phyloP scores from a whole-genome alignment of 2,888 invertebrate species.

The Vesta saturnalis region DNA sequence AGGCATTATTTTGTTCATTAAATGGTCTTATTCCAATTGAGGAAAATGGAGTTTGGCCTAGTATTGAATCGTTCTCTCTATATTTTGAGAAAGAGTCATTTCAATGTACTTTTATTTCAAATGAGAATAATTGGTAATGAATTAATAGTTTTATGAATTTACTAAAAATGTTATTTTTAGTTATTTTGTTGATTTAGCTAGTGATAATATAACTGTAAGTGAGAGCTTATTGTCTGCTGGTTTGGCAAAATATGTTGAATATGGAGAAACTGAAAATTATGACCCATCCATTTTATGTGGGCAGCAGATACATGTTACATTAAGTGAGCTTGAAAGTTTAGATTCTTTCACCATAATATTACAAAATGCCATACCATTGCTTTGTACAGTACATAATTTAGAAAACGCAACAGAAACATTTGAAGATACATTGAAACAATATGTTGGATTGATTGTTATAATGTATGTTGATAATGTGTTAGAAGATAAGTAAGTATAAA shows the following conservation, averaged over 20 bases:
- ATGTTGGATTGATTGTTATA: slow-evolving; percentile 63
- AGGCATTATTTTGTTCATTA: slow-evolving; percentile 76
- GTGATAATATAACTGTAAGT: slow-evolving; percentile 47
- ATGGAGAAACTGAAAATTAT: slow-evolving; percentile 46
- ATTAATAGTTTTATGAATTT: slow-evolving; percentile 28
- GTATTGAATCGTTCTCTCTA: slow-evolving; percentile 65
- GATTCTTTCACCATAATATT: slow-evolving; percentile 62
- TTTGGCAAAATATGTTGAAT: slow-evolving; percentile 42
- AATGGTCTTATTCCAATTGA: slow-evolving; percentile 69
- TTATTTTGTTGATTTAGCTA: slow-evolving; percentile 50
- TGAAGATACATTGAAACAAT: slow-evolving; percentile 65
- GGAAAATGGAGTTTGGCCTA: slow-evolving; percentile 65
- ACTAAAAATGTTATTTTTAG: slow-evolving; percentile 39
- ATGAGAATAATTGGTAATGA: slow-evolving; percentile 61
- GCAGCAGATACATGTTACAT: slow-evolving; percentile 61
- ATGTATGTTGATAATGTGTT: slow-evolving; percentile 62
- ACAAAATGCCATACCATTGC: slow-evolving; percentile 62
- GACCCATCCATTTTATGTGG: slow-evolving; percentile 61
- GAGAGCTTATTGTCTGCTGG: slow-evolving; percentile 50
- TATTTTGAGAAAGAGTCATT: slow-evolving; percentile 71
- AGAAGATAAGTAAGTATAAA: slow-evolving; percentile 58
- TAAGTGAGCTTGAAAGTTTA: slow-evolving; percentile 60
- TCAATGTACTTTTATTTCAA: slow-evolving; percentile 68
- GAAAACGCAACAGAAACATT: slow-evolving; percentile 60
- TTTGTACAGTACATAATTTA: slow-evolving; percentile 65